phyloP scores from a whole-genome alignment of 2,797 vertebrate genomes.

The Acipenser oxyrinchus region DNA sequence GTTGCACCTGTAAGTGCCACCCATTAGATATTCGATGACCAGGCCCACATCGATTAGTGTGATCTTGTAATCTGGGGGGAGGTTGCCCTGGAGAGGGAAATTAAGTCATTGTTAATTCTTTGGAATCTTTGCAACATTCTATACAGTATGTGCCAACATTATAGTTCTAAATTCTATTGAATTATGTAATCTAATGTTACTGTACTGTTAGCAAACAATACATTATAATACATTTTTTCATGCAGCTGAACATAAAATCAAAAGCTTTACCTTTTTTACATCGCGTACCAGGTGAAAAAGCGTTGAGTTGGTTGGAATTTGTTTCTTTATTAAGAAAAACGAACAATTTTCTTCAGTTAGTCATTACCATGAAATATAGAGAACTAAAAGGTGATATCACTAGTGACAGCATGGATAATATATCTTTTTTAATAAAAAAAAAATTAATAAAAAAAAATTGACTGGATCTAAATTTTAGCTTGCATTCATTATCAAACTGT shows the following conservation, averaged over 20 bases:
- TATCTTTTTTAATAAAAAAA: no score
- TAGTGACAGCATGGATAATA: no score
- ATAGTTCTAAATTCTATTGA: not conserved
- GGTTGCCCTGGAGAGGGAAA: constrained; percentile 71
- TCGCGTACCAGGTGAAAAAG: constrained; percentile 91
- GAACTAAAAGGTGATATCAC: no score
- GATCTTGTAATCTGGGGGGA: constrained; percentile 95
- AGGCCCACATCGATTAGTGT: constrained; percentile 92
- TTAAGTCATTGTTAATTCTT: not conserved
- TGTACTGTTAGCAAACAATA: not conserved
- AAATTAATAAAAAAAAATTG: no score
- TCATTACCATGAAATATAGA: no score
- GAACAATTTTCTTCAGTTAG: constrained; percentile 8
- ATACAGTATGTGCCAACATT: not conserved
- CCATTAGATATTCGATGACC: constrained; percentile 95
- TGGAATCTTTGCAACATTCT: not conserved
- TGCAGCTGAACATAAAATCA: not conserved
- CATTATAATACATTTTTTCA: not conserved
- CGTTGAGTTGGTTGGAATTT: constrained; percentile 86
- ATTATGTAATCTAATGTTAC: not conserved
- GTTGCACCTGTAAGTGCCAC: constrained; percentile 93
- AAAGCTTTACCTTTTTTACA: constrained; percentile 82
- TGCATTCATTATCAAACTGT: no score
- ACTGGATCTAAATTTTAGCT: no score
- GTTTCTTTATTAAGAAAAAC: constrained; percentile 68